Conservation (phyloP, 2,113 vertebrate species). For the Pseudorasbora parva region DNA sequence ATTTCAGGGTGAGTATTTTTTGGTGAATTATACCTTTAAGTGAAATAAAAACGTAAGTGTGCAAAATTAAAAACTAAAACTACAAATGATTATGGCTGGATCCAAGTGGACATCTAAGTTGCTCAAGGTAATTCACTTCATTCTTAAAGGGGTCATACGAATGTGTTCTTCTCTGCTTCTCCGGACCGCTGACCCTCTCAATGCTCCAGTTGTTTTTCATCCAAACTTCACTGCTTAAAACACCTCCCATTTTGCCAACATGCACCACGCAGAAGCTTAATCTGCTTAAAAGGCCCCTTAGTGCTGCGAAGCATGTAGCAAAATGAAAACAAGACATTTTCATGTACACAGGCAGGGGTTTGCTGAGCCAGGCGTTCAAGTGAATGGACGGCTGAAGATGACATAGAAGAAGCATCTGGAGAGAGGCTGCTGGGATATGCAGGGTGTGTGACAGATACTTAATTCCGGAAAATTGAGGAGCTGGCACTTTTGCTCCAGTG, state of each 20-base stretch:
- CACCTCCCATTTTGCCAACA: conserved; percentile 35
- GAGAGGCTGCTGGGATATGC: background rate
- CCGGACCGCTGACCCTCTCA: conserved; percentile 7
- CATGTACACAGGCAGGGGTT: conserved; percentile 16
- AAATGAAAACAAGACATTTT: conserved; percentile 43
- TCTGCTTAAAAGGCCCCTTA: conserved; percentile 41
- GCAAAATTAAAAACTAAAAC: background rate
- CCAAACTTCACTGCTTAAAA: conserved; percentile 27
- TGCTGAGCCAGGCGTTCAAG: background rate
- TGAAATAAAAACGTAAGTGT: background rate
- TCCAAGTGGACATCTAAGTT: conserved; percentile 35
- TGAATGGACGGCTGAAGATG: conserved; percentile 1
- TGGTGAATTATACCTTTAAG: too few species aligned
- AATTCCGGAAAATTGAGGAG: conserved; percentile 9
- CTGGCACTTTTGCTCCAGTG: conserved; percentile 13
- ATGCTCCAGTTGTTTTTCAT: conserved; percentile 28
- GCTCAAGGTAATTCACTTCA: background rate
- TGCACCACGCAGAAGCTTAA: conserved; percentile 37
- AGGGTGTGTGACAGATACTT: conserved; percentile 14
- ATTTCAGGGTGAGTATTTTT: too few species aligned
- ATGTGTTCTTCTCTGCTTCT: background rate
- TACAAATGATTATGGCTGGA: conserved; percentile 27
- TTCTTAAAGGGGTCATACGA: conserved; percentile 17
- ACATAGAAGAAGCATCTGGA: conserved; percentile 11
- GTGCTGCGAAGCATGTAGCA: conserved; percentile 6